phyloP scores from a whole-genome alignment of 2,888 invertebrate genomes.

The Lamellibrachia columna region DNA sequence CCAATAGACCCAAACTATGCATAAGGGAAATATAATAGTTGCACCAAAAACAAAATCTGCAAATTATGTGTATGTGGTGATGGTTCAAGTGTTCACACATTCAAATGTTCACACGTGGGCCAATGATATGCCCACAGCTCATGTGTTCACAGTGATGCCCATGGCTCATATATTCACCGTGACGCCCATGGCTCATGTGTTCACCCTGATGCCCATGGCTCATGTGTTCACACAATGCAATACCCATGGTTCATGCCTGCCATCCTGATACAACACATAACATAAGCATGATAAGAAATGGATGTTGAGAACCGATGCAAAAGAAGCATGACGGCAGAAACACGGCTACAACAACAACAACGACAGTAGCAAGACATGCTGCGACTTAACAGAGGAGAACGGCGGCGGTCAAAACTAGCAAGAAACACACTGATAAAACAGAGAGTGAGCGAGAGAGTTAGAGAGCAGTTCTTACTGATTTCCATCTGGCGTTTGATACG shows the following conservation, averaged over 20 bases:
- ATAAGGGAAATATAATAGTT: no score
- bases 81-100: background rate
- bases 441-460: background rate
- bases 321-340: background rate
- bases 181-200: background rate
- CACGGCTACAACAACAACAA: background rate
- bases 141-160: background rate
- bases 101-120: no score
- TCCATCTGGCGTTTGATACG: constrained; percentile 65
- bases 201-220: background rate
- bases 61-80: no score
- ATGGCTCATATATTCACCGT: background rate
- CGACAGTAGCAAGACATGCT: background rate
- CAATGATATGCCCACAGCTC: background rate
- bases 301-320: background rate
- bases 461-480: constrained; percentile 58
- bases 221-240: background rate
- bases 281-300: background rate
- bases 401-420: background rate
- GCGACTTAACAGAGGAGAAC: background rate
- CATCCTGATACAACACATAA: background rate
- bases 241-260: background rate
- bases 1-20: no score
- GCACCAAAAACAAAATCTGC: no score
- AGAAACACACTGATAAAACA: background rate